Evolutionary conservation across 2,797 vertebrate species (phyloP), one percentile per base, ranked within the genome.

Genomic region (Enteromius afrohamiltoni): DNA sequence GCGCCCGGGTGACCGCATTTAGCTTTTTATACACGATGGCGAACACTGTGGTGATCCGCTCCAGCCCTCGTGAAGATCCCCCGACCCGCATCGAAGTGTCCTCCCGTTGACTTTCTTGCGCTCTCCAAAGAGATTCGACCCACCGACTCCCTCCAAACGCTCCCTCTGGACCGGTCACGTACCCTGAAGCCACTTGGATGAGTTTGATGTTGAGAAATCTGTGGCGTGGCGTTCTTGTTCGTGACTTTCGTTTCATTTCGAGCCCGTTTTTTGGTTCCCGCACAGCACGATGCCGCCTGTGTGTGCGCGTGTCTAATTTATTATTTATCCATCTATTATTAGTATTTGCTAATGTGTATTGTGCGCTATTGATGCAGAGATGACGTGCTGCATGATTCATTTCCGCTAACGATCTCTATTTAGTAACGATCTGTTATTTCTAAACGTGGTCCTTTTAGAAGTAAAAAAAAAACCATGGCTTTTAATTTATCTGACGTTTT

Each of bases 301-400:
- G 91, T 91, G 85, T 80, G 40, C 0, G 45, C 26, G 17, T 40
- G 77, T 79, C 91, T 95, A 95, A 95, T 94, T 94, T 95, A 95
- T 95, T 94, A 93, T 93, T 93, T 93, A 91, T 93, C 92, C 88
- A 93, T 87, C 92, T 93, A 93, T 92, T 92, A 91, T 92, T 92
- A 91, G 91, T 91, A 91, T 94, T 94, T 92, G 92, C 94, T 94
- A 92, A 91, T 93, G 90, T 95, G 93, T 95, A 92, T 93, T 74
- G 94, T 94, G 93, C 89, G 91, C 89, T 88, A 90, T 94, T 90
- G 88, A 91, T 92, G 92, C 92, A 89, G 87, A 93, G 89, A 89
- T 94, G 86, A 93, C 93, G 94, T 95, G 93, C 93, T 92, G 95
- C 95, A 95, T 95, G 95, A 92, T 94, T 87, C 92, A 90, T 93